Conservation (phyloP, 2,888 invertebrate species). For the Drosophila eohydei region DNA sequence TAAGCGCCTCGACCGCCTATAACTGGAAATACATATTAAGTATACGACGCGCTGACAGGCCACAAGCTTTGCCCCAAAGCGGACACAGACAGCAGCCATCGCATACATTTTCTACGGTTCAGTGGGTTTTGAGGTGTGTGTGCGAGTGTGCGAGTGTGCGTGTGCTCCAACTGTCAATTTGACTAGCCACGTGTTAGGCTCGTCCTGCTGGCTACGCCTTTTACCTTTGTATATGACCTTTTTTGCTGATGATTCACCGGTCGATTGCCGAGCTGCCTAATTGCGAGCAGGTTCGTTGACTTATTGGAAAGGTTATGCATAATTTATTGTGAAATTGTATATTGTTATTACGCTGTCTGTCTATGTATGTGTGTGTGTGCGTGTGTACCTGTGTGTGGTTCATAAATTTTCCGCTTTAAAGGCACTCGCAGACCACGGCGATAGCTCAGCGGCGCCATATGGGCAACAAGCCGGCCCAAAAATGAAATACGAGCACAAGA, state of each 20-base stretch:
- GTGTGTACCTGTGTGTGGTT: slow-evolving; percentile 30
- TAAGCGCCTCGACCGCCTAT: slow-evolving; percentile 69
- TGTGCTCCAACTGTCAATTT: slow-evolving; percentile 5
- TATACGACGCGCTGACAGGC: slow-evolving; percentile 70
- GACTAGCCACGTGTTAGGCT: slow-evolving; percentile 25
- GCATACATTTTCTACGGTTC: slow-evolving; percentile 54
- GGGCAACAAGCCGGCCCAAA: slow-evolving; percentile 52
- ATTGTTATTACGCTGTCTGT: slow-evolving; percentile 45
- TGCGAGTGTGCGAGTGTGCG: slow-evolving; percentile 3
- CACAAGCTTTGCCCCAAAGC: slow-evolving; percentile 30
- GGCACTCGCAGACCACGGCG: slow-evolving; percentile 45
- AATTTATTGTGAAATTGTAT: slow-evolving; percentile 71
- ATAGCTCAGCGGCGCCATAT: slow-evolving; percentile 75
- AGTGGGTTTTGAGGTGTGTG: slow-evolving; percentile 63
- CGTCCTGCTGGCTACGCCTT: slow-evolving; percentile 43
- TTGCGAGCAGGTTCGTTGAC: slow-evolving; percentile 64
- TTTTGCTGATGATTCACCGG: slow-evolving; percentile 32
- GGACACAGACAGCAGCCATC: slow-evolving; percentile 25
- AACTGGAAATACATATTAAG: slow-evolving; percentile 79
- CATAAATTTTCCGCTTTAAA: slow-evolving; percentile 72
- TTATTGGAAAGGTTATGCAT: slow-evolving; percentile 62
- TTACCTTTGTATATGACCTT: slow-evolving; percentile 23
- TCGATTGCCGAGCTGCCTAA: slow-evolving; percentile 16
- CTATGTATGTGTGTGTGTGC: slow-evolving; percentile 1
- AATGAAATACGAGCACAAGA: slow-evolving; percentile 77